phyloP scores from a whole-genome alignment of 2,797 vertebrate genomes.

The Ptychobarbus kaznakovi region DNA sequence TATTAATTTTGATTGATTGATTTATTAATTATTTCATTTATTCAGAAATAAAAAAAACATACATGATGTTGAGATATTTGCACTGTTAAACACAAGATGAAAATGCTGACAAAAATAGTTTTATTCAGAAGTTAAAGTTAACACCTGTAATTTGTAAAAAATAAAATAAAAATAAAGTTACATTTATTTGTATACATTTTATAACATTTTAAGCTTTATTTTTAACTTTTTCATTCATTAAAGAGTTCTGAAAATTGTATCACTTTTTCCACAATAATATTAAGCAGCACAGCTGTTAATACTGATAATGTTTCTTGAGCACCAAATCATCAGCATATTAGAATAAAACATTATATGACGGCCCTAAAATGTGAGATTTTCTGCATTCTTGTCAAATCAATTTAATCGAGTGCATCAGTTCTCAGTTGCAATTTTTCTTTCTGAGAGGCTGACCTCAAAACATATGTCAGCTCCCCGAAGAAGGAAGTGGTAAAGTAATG shows the following conservation, averaged over 20 bases:
- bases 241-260: not conserved
- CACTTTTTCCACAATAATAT: not conserved
- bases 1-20: no score
- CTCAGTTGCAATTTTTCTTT: constrained; percentile 16
- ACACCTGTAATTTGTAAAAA: no score
- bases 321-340: not conserved
- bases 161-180: no score
- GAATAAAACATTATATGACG: not conserved
- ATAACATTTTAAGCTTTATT: not conserved
- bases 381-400: not conserved
- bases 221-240: not conserved
- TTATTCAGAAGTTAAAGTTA: no score
- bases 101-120: no score
- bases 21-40: no score
- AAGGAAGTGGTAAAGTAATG: constrained; percentile 43
- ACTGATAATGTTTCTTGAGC: not conserved
- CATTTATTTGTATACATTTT: no score
- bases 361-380: not conserved
- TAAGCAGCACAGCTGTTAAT: not conserved
- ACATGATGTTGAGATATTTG: no score
- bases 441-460: constrained; percentile 21
- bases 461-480: constrained; percentile 22
- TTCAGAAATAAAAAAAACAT: no score
- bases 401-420: not conserved
- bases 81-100: no score